phyloP scores from a whole-genome alignment of 1,140 invertebrate genomes.

The Aricia agestis region DNA sequence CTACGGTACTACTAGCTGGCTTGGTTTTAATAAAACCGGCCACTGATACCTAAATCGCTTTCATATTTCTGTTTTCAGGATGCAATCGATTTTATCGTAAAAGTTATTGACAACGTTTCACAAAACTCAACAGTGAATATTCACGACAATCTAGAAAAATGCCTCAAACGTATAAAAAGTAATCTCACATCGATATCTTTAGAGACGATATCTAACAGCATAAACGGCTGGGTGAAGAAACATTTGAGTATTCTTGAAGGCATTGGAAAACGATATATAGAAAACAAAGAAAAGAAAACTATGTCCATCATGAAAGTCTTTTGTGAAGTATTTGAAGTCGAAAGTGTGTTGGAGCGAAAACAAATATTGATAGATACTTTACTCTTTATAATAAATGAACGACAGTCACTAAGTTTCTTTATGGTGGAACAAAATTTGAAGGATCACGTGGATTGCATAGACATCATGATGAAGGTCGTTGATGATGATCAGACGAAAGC shows the following conservation, averaged over 20 bases:
- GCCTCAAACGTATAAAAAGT: not conserved
- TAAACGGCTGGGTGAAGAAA: not conserved
- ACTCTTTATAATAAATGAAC: not conserved
- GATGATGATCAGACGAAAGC: not conserved
- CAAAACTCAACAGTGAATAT: not conserved
- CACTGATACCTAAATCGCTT: no score
- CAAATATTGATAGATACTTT: not conserved
- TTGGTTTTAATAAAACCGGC: no score
- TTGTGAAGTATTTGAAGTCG: not conserved
- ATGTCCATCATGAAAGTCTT: not conserved
- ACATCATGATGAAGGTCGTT: not conserved
- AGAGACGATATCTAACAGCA: not conserved
- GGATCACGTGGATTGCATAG: not conserved
- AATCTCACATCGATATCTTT: not conserved
- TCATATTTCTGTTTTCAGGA: not conserved
- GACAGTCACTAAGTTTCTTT: not conserved
- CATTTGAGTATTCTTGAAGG: not conserved
- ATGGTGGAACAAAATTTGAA: not conserved
- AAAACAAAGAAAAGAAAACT: not conserved
- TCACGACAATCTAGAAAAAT: not conserved
- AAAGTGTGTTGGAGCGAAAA: not conserved
- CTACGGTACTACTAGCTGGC: no score
- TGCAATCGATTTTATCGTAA: not conserved
- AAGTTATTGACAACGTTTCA: not conserved
- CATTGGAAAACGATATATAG: not conserved